Conservation (phyloP, 2,888 invertebrate species). For the Invenusta paracnida region DNA sequence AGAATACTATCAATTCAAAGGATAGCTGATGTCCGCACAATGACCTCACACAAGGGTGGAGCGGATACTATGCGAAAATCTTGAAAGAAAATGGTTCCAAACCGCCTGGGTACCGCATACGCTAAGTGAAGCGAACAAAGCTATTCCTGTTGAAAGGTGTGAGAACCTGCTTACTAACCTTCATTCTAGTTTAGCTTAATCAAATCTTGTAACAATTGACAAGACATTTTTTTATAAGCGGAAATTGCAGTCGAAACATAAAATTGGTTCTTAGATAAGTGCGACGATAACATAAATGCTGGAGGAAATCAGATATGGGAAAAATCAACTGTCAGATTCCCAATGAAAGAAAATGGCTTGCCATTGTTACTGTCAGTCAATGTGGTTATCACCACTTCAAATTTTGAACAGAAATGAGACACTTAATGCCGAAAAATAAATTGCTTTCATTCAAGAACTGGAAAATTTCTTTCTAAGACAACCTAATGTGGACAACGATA, state of each 20-base stretch:
- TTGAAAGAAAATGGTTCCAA: background rate
- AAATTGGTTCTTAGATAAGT: background rate
- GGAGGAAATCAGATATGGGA: background rate
- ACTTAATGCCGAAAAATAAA: background rate
- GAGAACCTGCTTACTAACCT: background rate
- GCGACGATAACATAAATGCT: too few relatives aligned
- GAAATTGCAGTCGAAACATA: too few relatives aligned
- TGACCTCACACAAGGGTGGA: background rate
- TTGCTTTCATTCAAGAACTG: background rate
- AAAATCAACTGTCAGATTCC: background rate
- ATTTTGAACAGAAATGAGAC: background rate
- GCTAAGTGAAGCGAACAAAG: background rate
- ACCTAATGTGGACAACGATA: background rate
- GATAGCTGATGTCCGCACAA: too few relatives aligned
- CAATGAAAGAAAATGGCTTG: background rate
- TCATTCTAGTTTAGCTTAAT: background rate
- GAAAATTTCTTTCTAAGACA: background rate
- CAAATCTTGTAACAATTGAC: background rate
- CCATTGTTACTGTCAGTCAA: background rate
- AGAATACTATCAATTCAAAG: background rate
- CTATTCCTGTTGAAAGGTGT: background rate
- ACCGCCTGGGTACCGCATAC: background rate
- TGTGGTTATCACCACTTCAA: background rate
- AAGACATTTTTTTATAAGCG: background rate
- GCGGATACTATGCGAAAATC: background rate